phyloP scores from a whole-genome alignment of 2,888 invertebrate genomes.

The Chydorus sphaericus region DNA sequence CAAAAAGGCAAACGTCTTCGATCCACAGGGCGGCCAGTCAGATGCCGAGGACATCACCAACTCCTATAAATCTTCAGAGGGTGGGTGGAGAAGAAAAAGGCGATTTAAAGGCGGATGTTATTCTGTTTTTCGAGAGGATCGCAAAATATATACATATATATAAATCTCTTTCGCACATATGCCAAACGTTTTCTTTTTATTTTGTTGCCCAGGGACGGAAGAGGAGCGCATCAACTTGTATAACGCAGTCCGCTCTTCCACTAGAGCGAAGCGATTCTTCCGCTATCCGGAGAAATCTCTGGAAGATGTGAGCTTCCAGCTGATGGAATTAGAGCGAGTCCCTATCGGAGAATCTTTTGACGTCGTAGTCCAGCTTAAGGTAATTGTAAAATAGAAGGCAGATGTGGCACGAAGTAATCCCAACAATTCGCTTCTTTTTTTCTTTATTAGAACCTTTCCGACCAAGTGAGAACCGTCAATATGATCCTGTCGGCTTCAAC shows the following conservation, averaged over 20 bases:
- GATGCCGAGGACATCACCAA: slow-evolving; percentile 54
- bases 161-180: background rate
- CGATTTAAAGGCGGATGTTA: background rate
- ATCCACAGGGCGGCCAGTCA: slow-evolving; percentile 47
- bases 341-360: slow-evolving; percentile 52
- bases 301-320: slow-evolving; percentile 47
- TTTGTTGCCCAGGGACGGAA: slow-evolving; percentile 36
- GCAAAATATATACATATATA: background rate
- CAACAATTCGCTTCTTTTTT: background rate
- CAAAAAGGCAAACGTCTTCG: slow-evolving; percentile 54
- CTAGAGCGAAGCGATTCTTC: slow-evolving; percentile 49
- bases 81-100: slow-evolving; percentile 27
- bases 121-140: background rate
- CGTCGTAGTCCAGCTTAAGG: slow-evolving; percentile 48
- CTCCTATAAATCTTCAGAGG: slow-evolving; percentile 56
- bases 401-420: background rate
- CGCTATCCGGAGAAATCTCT: slow-evolving; percentile 39
- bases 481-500: slow-evolving; percentile 28
- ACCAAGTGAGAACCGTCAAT: background rate
- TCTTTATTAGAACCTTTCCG: background rate
- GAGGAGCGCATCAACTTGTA: slow-evolving; percentile 57
- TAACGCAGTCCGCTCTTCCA: slow-evolving; percentile 47
- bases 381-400: slow-evolving; percentile 16
- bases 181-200: background rate
- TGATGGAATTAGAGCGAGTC: slow-evolving; percentile 49